A percentile compares a stretch with the other conserved stretches of the same genome.
These are phyloP conservation scores for Macroteleia sp. DNA, from an alignment of 2,888 invertebrate genomes.

Conservation along the genomic window DNA sequence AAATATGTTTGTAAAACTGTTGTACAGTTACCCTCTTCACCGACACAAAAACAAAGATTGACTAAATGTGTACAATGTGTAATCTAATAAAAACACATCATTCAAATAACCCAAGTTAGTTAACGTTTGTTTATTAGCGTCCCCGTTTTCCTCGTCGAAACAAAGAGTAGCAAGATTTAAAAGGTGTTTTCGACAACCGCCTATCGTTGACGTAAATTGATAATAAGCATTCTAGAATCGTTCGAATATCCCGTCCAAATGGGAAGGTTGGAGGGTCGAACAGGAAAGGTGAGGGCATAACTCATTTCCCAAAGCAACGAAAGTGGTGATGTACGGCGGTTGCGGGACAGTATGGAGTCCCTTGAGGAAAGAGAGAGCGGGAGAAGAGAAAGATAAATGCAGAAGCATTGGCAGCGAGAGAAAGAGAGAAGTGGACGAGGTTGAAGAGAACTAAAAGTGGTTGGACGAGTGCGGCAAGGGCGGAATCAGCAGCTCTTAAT, in stretches of 20 bases:
- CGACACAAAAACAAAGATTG: too few relatives aligned
- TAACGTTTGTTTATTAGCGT: too few relatives aligned
- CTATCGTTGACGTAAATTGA: too few relatives aligned
- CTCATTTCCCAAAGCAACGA: constrained; percentile 73
- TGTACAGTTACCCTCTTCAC: too few relatives aligned
- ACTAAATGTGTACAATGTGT: too few relatives aligned
- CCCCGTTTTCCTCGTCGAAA: too few relatives aligned
- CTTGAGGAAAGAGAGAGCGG: constrained; percentile 28
- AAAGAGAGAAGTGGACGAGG: constrained; percentile 3
- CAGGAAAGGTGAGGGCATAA: constrained; percentile 71
- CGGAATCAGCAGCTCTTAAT: constrained; percentile 78
- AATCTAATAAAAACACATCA: too few relatives aligned
- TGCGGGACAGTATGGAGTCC: constrained; percentile 69
- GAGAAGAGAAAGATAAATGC: neutral
- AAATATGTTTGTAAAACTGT: too few relatives aligned
- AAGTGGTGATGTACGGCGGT: constrained; percentile 79
- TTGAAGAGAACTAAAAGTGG: constrained; percentile 36
- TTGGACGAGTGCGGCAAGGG: constrained; percentile 49
- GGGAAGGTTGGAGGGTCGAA: constrained; percentile 50
- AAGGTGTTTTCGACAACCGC: too few relatives aligned
- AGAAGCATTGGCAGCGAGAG: neutral
- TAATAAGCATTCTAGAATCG: constrained; percentile 62
- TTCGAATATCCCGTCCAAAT: constrained; percentile 54
- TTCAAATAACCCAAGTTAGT: too few relatives aligned
- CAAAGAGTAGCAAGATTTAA: too few relatives aligned